A percentile compares a stretch with the other conserved stretches of the same genome.
These are phyloP conservation scores for Camelus dromedarius DNA, from an alignment of 2,113 vertebrate genomes.

Conservation along the genomic window DNA sequence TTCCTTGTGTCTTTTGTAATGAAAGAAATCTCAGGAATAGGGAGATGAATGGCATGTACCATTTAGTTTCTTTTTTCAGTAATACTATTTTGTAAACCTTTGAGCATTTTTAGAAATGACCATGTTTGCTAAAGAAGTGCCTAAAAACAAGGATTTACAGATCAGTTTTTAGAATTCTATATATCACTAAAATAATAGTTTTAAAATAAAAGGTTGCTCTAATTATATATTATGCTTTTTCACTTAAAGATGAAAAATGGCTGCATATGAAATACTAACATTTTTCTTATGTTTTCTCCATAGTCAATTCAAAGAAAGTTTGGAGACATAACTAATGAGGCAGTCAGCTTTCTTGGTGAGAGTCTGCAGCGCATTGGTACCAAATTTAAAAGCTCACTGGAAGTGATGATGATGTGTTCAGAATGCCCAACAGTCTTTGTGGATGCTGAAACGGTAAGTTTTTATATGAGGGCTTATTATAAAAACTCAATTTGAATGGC, in stretches of 20 bases:
- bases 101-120: neutral
- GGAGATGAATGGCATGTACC: neutral
- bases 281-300: constrained; percentile 62
- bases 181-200: neutral
- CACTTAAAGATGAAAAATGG: neutral
- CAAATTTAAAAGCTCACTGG: constrained; percentile 96
- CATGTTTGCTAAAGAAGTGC: neutral
- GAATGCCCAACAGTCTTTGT: constrained; percentile 97
- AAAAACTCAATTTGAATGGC: neutral
- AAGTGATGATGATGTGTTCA: constrained; percentile 95
- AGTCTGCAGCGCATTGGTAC: constrained; percentile 96
- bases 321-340: constrained; percentile 93
- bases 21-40: neutral
- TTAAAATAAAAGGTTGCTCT: neutral
- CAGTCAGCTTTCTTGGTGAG: constrained; percentile 94
- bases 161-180: neutral
- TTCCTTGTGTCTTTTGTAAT: neutral
- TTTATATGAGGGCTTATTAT: neutral
- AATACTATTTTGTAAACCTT: constrained; percentile 27
- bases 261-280: neutral
- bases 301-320: constrained; percentile 96
- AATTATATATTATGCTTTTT: neutral
- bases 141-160: neutral
- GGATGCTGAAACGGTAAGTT: constrained; percentile 98
- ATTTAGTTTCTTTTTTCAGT: neutral